Evolutionary conservation across 1,140 invertebrate species (phyloP).

Genomic region (Saccostrea glomerata): DNA sequence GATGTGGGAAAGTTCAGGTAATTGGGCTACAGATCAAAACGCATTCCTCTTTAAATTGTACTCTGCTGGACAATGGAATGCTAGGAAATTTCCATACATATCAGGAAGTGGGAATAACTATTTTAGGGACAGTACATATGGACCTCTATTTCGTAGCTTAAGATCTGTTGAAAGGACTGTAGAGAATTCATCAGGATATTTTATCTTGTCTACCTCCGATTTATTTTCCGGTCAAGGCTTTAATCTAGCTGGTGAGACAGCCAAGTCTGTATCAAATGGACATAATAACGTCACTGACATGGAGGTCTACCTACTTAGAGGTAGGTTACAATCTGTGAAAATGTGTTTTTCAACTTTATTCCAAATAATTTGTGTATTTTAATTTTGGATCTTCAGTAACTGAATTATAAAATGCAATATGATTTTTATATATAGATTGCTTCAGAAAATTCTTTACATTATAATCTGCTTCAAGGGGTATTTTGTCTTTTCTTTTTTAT

Average conservation of each 20-base stretch:
- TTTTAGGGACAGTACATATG: neutral
- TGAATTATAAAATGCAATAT: no score
- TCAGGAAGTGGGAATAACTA: neutral
- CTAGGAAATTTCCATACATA: slow-evolving; percentile 4
- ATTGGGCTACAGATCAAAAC: slow-evolving; percentile 46
- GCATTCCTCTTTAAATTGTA: slow-evolving; percentile 55
- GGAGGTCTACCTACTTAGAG: neutral
- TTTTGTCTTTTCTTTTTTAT: no score
- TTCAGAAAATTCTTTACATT: no score
- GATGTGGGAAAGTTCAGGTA: slow-evolving; percentile 46
- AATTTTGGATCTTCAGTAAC: no score
- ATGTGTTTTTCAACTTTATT: no score
- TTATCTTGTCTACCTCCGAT: neutral
- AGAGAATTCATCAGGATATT: neutral
- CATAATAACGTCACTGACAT: neutral
- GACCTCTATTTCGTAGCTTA: neutral
- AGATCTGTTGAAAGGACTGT: neutral
- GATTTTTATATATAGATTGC: no score
- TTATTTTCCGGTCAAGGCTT: neutral
- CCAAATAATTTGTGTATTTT: no score
- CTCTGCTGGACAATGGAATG: neutral
- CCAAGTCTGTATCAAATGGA: neutral
- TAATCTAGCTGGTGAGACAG: neutral
- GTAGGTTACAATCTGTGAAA: neutral
- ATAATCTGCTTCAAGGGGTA: no score